phyloP scores from a whole-genome alignment of 1,140 invertebrate genomes.

The Drosophila littoralis region DNA sequence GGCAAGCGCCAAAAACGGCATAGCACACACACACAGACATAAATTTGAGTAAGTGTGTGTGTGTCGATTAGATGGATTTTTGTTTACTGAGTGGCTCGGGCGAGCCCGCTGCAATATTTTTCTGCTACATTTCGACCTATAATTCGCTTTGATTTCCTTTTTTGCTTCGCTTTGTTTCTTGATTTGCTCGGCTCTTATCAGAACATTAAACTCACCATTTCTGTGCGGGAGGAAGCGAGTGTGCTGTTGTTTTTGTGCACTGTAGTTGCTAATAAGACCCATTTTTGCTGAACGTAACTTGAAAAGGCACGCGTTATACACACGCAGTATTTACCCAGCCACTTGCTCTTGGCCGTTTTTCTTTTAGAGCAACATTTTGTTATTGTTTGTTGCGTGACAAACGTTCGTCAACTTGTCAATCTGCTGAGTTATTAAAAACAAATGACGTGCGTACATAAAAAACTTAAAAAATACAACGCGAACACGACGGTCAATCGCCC shows the following conservation, averaged over 20 bases:
- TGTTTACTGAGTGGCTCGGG: conserved; percentile 23
- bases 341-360: conserved; percentile 4
- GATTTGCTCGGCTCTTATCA: conserved; percentile 33
- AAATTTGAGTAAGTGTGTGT: neutral
- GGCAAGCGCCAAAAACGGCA: conserved; percentile 11
- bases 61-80: conserved; percentile 21
- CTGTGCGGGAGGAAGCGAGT: conserved; percentile 40
- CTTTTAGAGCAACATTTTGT: conserved; percentile 20
- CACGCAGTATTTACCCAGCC: conserved; percentile 10
- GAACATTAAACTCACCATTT: conserved; percentile 57
- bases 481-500: conserved; percentile 13
- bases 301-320: conserved; percentile 40
- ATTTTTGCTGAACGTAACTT: conserved; percentile 30
- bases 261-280: conserved; percentile 52
- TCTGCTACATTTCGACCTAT: conserved; percentile 2
- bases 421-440: conserved; percentile 2
- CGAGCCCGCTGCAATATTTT: conserved; percentile 16
- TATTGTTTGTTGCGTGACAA: neutral
- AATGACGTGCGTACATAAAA: neutral
- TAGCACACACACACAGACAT: neutral
- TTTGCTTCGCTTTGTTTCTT: neutral
- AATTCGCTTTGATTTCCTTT: neutral
- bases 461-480: conserved; percentile 17
- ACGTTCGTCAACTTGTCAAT: neutral
- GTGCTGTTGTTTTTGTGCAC: conserved; percentile 30